Evolutionary conservation across 1,140 invertebrate species (phyloP), one percentile per base, ranked within the genome.

Genomic region (Archivesica marissinica): DNA sequence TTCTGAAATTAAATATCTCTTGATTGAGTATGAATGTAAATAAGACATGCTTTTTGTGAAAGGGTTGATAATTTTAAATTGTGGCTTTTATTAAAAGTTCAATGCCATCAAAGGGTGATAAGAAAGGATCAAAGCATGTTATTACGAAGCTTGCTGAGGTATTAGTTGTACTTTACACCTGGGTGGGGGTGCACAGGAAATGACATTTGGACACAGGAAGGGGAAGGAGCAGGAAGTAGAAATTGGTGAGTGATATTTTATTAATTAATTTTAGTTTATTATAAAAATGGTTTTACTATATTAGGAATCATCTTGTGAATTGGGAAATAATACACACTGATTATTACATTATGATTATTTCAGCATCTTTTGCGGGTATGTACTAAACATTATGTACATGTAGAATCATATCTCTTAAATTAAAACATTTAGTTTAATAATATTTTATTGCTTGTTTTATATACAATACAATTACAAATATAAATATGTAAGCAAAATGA

Each of bases 31-130:
- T 52, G 35, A 78, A 78, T 44, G 56, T 28, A 64, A 64, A 61
- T 38, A 78, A 44, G 25, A 59, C 59, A 75, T 75, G 74, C 28
- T 6, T 75, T 52, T 44, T 20, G 30, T 23, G 41, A 47, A 78
- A 56, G 38, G 23, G 41, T 28, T 39, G 44, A 47, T 39, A 38
- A 59, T 68, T 72, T 47, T 25, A 9, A 50, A 30, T 47, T 7
- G 35, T 72, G 68, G 68, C 25, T 72, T 72, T 17, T 35, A 3
- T 17, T 50, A 30, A 15, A 72, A 50, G 17, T 50, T 72, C 44
- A 28, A 72, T 72, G 68, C 50, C 68, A 47, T 72, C 41, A 52
- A 72, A 72, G 39, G 52, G 17, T 28, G 23, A 33, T 47, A 47
- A 28, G 9, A 6, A n/a, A 23, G 50, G 41, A 30, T 72, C 68